Conservation (phyloP, 1,140 invertebrate genomes). For the Cydia fagiglandana region DNA sequence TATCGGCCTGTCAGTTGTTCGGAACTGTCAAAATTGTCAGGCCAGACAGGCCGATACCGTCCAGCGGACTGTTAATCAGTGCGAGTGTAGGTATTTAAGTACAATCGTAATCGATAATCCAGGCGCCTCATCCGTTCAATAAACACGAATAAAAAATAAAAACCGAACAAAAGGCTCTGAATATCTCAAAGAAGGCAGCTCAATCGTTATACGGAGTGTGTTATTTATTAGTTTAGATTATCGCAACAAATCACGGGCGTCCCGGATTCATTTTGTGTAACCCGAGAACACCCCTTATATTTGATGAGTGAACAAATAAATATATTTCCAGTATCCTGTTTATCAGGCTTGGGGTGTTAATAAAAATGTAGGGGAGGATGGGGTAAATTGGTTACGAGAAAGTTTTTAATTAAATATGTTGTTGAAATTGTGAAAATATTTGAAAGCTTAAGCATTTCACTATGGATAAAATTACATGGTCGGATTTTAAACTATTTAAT, state of each 20-base stretch:
- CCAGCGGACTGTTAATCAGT: no score
- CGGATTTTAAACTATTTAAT: no score
- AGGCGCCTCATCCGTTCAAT: conserved; percentile 21
- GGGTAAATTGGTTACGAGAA: conserved; percentile 38
- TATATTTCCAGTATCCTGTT: conserved; percentile 78
- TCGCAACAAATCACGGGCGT: conserved; percentile 74
- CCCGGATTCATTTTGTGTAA: conserved; percentile 74
- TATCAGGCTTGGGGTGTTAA: conserved; percentile 75
- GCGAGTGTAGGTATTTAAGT: not conserved
- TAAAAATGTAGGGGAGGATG: conserved; percentile 71
- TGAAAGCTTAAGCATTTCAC: no score
- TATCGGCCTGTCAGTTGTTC: no score
- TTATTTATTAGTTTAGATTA: conserved; percentile 77
- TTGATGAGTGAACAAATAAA: conserved; percentile 78
- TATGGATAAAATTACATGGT: no score
- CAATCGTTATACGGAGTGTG: conserved; percentile 67
- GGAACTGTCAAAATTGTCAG: no score
- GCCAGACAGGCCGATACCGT: no score
- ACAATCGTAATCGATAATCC: conserved; percentile 7
- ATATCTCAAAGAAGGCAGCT: conserved; percentile 68
- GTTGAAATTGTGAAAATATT: not conserved
- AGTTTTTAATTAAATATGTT: not conserved
- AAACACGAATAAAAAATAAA: conserved; percentile 35
- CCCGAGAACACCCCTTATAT: conserved; percentile 74
- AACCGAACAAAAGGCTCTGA: conserved; percentile 35